Conservation (phyloP, 2,888 invertebrate species). For the Resseliella maxima region DNA sequence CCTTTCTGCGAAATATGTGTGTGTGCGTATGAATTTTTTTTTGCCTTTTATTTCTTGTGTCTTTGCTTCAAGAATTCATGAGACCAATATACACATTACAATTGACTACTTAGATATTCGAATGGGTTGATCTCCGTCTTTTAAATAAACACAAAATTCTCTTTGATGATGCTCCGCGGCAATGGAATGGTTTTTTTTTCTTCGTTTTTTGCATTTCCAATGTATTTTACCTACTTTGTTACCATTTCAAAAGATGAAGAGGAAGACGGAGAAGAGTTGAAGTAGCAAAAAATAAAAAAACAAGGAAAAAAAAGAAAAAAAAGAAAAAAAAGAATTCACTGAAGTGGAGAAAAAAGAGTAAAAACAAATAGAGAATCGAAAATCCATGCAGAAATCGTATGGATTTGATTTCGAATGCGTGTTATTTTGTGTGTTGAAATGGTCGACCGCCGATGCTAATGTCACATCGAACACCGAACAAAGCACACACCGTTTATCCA, state of each 20-base stretch:
- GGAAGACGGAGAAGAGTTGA: no score
- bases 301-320: no score
- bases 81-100: background rate
- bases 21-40: background rate
- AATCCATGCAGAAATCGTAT: background rate
- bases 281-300: no score
- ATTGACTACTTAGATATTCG: conserved; percentile 8
- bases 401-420: conserved; percentile 21
- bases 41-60: background rate
- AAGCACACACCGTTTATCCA: background rate
- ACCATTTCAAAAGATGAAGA: no score
- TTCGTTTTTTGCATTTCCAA: background rate
- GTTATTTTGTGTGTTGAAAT: background rate
- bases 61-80: conserved; percentile 28
- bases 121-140: background rate
- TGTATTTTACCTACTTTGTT: background rate
- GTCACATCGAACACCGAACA: background rate
- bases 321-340: background rate
- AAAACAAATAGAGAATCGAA: background rate
- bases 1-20: background rate
- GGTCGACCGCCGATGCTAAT: background rate
- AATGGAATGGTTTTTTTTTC: background rate
- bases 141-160: background rate
- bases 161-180: background rate
- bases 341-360: no score